Percentiles rank a stretch among this genome's conserved stretches.
Conservation (phyloP, 1,140 invertebrate species). For the Thereuonema tuberculata region DNA sequence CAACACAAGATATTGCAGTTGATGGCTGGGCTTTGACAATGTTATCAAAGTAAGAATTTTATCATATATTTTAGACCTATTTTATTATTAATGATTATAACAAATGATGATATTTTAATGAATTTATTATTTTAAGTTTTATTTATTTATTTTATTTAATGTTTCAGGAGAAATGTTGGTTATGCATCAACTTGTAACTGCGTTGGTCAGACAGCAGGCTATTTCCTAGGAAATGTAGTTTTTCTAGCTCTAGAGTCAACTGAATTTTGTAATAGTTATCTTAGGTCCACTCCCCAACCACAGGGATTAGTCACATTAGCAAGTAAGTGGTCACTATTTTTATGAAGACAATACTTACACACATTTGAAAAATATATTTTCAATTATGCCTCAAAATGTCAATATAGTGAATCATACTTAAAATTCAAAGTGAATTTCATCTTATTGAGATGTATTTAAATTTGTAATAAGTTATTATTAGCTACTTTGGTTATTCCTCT, state of each 20-base stretch:
- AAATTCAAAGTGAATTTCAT: no score
- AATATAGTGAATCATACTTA: no score
- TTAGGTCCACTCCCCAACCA: slow-evolving; percentile 53
- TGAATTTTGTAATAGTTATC: slow-evolving; percentile 88
- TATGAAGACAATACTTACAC: no score
- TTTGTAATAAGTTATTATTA: no score
- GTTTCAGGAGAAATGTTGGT: slow-evolving; percentile 69
- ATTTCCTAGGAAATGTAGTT: slow-evolving; percentile 92
- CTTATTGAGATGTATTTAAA: no score
- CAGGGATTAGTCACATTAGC: slow-evolving; percentile 71
- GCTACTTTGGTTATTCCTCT: no score
- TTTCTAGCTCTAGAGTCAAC: slow-evolving; percentile 95
- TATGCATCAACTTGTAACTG: slow-evolving; percentile 98
- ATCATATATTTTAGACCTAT: no score
- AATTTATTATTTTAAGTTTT: slow-evolving; percentile 2
- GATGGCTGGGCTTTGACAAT: slow-evolving; percentile 99
- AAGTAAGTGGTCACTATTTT: no score
- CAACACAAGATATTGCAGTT: slow-evolving; percentile 98
- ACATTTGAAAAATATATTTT: no score
- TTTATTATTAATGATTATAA: no score
- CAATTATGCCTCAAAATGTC: no score
- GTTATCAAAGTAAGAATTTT: slow-evolving; percentile 65
- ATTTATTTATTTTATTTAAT: not conserved
- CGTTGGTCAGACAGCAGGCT: slow-evolving; percentile 95
- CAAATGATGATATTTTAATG: no score